Base-by-base conservation (phyloP, 2,888 invertebrate species). In the Tipula vernalis region DNA sequence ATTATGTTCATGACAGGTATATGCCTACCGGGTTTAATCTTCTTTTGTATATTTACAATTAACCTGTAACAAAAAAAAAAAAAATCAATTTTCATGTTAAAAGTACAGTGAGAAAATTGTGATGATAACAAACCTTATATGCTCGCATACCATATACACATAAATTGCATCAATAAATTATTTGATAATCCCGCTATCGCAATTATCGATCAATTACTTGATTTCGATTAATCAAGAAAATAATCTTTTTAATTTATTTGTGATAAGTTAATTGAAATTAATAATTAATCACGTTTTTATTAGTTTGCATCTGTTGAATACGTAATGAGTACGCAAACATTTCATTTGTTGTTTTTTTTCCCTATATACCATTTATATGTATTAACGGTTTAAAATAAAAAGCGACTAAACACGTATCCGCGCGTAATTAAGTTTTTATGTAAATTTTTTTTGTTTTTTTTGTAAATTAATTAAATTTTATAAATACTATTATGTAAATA, bases 251-350 rank as follows among this genome's bases (percentile, higher is more conserved):
- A 71, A 71, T 71, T 71, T 28, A 28, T 71, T 71, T 71, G 71
- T 71, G 71, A 71, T 71, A 71, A 28, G 71, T 71, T 71, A 71
- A 71, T 71, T 71, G 71, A 71, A 71, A 71, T 71, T 18, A 71
- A 71, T 71, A 71, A 71, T 71, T 71, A 71, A 71, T 71, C 71
- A 71, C 71, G 71, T 71, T 71, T 71, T 71, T 71, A 71, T 71
- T 71, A 28, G 71, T 28, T 71, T 71, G 71, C 71, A 71, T 71
- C 71, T 71, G 28, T 71, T 71, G 71, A 71, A 71, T 71, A 71
- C 71, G 71, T 28, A 71, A 71, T 71, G 71, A 71, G 71, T 71
- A 71, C 28, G 71, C 28, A 71, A 71, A 71, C 71, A 71, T 71
- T 71, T 28, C 71, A 12, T 44, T 57, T 57, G n/a, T 57, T 71